Base-by-base conservation (phyloP, 1,140 invertebrate genomes). In the Phocides pigmalion region DNA sequence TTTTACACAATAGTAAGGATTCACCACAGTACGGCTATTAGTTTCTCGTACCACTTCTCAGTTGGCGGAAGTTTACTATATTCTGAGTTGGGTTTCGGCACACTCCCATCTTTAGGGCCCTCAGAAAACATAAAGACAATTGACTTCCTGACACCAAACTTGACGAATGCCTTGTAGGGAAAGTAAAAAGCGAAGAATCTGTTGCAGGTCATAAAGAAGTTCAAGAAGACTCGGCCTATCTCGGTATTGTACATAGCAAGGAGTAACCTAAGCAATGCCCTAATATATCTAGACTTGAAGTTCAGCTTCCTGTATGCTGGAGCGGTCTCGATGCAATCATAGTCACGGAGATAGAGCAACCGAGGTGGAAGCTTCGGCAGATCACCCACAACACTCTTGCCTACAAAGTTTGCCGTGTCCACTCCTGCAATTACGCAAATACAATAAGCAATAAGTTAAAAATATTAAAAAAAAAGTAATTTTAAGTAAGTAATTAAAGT, bases 381-480 rank as follows among this genome's bases (percentile, higher is more conserved):
- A 14, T 58, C 68, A 11, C 71, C 63, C 16, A 76, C 51, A 8
- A 62, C 44, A 11, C 66, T 59, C 25, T 72, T 69, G 63, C 66
- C 20, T 20, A 79, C 46, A 12, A 79, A 28, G 3, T 39, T 25
- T 4, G 51, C 39, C 4, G 69, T 14, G 14, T 64, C 41, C 0
- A 79, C 62, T 12, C 74, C 76, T 79, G 66, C 47, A 64, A 71
- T n/a, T n/a, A n/a, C n/a, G n/a, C n/a, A n/a, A n/a, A n/a, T n/a
- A n/a, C n/a, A n/a, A n/a, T n/a, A n/a, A n/a, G n/a, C n/a, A n/a
- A n/a, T n/a, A n/a, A n/a, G n/a, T n/a, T n/a, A n/a, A n/a, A n/a
- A n/a, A n/a, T n/a, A n/a, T n/a, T n/a, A n/a, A n/a, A n/a, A n/a
- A n/a, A n/a, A n/a, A n/a, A n/a, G n/a, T n/a, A n/a, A n/a, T n/a